These are phyloP conservation scores for Lomographa bimaculata DNA, from an alignment of 2,888 invertebrate species.

Conservation along the genomic window DNA sequence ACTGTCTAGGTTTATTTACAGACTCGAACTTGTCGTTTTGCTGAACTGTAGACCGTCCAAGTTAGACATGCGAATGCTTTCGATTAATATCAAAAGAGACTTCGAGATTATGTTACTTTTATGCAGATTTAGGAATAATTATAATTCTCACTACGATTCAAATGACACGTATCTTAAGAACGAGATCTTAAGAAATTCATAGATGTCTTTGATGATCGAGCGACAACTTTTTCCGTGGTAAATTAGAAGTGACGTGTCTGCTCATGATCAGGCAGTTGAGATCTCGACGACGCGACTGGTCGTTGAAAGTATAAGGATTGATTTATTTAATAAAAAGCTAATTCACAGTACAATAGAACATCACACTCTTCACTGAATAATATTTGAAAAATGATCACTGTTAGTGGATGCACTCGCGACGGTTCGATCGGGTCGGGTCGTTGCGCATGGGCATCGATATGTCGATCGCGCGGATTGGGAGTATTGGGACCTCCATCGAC, in stretches of 20 bases:
- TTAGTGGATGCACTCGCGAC: slow-evolving; percentile 15
- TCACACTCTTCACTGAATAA: slow-evolving; percentile 5
- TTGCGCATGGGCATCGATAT: slow-evolving; percentile 12
- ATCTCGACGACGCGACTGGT: slow-evolving; percentile 44
- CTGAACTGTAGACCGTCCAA: slow-evolving; percentile 46
- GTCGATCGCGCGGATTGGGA: slow-evolving; percentile 22
- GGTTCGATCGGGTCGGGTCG: slow-evolving; percentile 9
- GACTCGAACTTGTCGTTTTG: slow-evolving; percentile 52
- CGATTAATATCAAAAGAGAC: slow-evolving; percentile 17
- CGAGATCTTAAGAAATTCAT: slow-evolving; percentile 50
- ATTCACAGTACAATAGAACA: slow-evolving; percentile 14
- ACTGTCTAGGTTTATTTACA: slow-evolving; percentile 60
- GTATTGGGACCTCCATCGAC: slow-evolving; percentile 23
- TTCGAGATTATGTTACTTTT: slow-evolving; percentile 8
- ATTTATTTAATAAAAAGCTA: not conserved
- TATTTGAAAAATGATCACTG: slow-evolving; percentile 2
- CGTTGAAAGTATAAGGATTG: too few species aligned
- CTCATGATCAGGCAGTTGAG: slow-evolving; percentile 50
- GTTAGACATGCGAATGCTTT: slow-evolving; percentile 63
- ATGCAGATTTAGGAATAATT: slow-evolving; percentile 33
- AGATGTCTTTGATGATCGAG: slow-evolving; percentile 42
- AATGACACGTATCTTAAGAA: slow-evolving; percentile 43
- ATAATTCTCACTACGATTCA: slow-evolving; percentile 36
- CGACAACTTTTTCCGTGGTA: slow-evolving; percentile 53
- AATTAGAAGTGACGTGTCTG: slow-evolving; percentile 59